Evolutionary conservation across 2,113 vertebrate genomes (phyloP).

Genomic region (Phylloscopus whistleri): DNA sequence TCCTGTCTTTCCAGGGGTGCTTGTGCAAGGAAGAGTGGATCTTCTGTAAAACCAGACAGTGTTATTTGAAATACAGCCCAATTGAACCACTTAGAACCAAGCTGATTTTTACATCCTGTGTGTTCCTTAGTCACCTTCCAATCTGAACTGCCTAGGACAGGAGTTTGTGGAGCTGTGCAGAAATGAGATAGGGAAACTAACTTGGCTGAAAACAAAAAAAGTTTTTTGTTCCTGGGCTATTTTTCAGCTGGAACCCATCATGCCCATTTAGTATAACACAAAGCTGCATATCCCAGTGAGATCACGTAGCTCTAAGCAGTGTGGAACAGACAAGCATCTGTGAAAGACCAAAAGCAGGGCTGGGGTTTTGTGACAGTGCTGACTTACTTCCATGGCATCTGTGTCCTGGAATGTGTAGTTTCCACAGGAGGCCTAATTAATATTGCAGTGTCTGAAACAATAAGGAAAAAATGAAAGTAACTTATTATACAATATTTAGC

Average conservation of each 20-base stretch:
- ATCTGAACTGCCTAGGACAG: background rate
- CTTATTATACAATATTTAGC: background rate
- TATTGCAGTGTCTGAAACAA: background rate
- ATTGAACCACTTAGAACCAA: background rate
- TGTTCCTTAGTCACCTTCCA: background rate
- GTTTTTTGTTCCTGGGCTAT: background rate
- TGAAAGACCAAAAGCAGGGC: background rate
- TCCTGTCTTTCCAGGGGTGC: background rate
- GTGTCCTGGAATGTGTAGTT: background rate
- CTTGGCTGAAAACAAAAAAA: background rate
- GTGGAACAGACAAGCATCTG: background rate
- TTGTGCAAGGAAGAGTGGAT: background rate
- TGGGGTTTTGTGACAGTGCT: background rate
- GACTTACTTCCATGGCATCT: background rate
- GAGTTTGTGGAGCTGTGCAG: background rate
- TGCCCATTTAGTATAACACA: background rate
- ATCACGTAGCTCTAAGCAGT: background rate
- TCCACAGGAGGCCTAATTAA: background rate
- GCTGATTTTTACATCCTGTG: background rate
- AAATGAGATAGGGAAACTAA: background rate
- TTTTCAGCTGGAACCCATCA: background rate
- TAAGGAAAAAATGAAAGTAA: background rate
- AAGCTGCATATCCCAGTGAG: background rate
- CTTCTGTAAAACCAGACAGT: background rate
- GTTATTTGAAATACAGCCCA: background rate